Base-by-base conservation (phyloP, 35 echinoderm and acorn worm species). In the Diadema setosum region DNA sequence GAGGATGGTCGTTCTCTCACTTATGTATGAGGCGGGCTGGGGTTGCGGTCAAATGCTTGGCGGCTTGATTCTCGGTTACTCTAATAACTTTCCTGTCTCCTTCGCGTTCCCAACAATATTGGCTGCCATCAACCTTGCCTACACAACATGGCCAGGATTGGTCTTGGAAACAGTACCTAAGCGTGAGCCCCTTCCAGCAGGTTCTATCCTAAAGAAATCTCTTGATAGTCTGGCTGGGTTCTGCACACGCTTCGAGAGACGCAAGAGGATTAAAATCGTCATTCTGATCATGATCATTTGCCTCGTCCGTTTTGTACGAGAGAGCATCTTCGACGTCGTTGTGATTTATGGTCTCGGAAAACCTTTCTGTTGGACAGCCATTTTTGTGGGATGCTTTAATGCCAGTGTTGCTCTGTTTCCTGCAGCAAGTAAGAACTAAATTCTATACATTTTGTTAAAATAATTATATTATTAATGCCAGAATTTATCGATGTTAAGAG, bases 321-420 rank as follows among this genome's bases (percentile, higher is more conserved):
- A 90, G 60, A 45, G 75, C 9, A 15, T 36, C 26, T 40, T 39
- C 26, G 75, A 30, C 45, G 58, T 82, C 14, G 39, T 83, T 26
- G 80, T 43, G 24, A 90, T 90, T 24, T 82, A 82, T 69, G 87
- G 87, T 44, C 74, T 90, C 17, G 76, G 75, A 35, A 57, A 43
- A 29, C 87, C 87, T 44, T 90, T 90, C 36, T 90, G 87, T 45
- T 90, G 87, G 87, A 64, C 76, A 42, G 55, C 87, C 9, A 39
- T 26, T 41, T 37, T 41, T 26, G 74, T 81, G 20, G 80, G 87
- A 1, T 39, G 39, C 52, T 90, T 82, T 43, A 49, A 32, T 40
- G 80, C 78, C 18, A 82, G 60, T 49, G 78, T 82, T 8, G 34
- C 45, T 27, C 50, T 65, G 12, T 17, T 83, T 42, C 87, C 87